Conservation (phyloP, 2,888 invertebrate species). For the Phasia obesa region DNA sequence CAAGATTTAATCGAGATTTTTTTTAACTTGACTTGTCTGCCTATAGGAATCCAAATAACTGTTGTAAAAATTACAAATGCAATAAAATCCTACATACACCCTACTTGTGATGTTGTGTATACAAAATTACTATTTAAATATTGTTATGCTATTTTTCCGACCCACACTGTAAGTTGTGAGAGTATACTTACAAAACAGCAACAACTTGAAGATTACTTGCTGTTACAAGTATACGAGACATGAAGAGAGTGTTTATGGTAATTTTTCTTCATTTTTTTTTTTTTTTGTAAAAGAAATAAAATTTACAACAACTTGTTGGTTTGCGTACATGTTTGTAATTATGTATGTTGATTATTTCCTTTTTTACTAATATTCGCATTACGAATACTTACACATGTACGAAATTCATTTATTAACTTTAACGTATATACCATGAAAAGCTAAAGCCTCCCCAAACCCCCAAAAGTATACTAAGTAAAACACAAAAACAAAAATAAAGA, state of each 20-base stretch:
- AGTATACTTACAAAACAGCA: conserved; percentile 20
- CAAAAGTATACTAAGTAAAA: conserved; percentile 30
- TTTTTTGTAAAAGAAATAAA: conserved; percentile 18
- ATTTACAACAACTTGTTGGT: conserved; percentile 69
- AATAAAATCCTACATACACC: no score
- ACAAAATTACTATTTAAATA: no score
- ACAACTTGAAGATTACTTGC: conserved; percentile 28
- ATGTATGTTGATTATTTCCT: conserved; percentile 9
- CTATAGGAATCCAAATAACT: no score
- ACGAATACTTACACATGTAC: conserved; percentile 23
- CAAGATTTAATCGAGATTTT: no score
- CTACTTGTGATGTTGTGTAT: no score
- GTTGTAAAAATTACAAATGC: no score
- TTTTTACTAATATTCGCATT: conserved; percentile 24
- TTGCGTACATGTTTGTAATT: conserved; percentile 8
- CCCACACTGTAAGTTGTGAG: neutral
- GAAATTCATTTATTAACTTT: conserved; percentile 32
- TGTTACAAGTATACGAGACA: neutral
- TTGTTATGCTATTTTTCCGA: neutral
- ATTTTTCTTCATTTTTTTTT: conserved; percentile 3
- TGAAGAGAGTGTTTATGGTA: neutral
- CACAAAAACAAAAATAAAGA: conserved; percentile 7
- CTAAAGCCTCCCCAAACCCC: conserved; percentile 6
- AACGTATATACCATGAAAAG: conserved; percentile 18
- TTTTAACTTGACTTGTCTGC: no score